Evolutionary conservation across 2,113 vertebrate genomes (phyloP).

Genomic region (Paracanthobrama guichenoti): DNA sequence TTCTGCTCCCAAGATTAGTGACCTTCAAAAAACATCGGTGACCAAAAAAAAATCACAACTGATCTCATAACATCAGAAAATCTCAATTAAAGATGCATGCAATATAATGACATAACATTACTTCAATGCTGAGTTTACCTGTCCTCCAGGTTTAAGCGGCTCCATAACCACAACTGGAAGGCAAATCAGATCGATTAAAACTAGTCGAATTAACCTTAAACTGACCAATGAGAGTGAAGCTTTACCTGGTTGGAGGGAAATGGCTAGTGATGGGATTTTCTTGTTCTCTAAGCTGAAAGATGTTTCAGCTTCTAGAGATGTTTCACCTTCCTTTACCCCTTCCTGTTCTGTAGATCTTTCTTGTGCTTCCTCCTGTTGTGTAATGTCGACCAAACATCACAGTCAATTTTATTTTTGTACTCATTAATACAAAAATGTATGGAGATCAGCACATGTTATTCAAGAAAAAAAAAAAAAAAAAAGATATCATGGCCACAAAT

Average conservation of each 20-base stretch:
- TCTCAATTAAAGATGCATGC: neutral
- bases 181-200: neutral
- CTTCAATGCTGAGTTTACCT: conserved; percentile 49
- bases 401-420: neutral
- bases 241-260: conserved; percentile 75
- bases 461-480: too few relatives aligned
- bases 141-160: conserved; percentile 64
- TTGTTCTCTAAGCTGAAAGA: conserved; percentile 46
- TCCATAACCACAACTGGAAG: conserved; percentile 74
- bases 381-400: neutral
- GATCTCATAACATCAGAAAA: neutral
- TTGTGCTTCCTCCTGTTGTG: conserved; percentile 22
- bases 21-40: neutral
- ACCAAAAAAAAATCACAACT: neutral
- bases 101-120: neutral
- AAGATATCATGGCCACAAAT: too few relatives aligned
- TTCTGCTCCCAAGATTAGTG: conserved; percentile 49
- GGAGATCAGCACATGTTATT: neutral
- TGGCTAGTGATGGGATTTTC: conserved; percentile 70
- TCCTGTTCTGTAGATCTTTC: conserved; percentile 57
- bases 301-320: conserved; percentile 11
- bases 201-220: neutral
- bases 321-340: conserved; percentile 53
- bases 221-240: neutral
- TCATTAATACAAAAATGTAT: neutral